Evolutionary conservation across 2,113 vertebrate species (phyloP), one percentile per base, ranked within the genome.

Genomic region (Aepyceros melampus): DNA sequence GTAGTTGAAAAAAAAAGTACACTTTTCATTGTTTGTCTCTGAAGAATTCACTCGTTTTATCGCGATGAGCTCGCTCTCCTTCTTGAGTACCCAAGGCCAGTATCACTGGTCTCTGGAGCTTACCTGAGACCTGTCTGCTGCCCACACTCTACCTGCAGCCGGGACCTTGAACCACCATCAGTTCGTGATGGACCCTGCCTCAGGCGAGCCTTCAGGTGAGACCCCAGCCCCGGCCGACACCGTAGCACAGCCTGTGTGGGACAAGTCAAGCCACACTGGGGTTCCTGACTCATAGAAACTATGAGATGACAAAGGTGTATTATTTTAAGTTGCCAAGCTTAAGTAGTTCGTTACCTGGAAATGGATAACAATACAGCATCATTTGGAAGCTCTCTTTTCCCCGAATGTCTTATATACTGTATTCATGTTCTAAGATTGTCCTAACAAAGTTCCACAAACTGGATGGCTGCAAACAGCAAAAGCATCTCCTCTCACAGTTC

Each of bases 211-310:
- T 74, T 96, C 53, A 31, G 92, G 17, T 51, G 79, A 82, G 71
- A 33, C 7, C 21, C 1, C 67, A 51, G 56, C 17, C 49, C 67
- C 0, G 4, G 55, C 40, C 0, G 0, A 11, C 55, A 29, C 8
- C 45, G 60, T n/a, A 25, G 2, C 3, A 10, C 31, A 51, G 27
- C 12, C n/a, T 74, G 21, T 31, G 40, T 13, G 5, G 53, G 31
- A 49, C 27, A 27, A 33, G 5, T 33, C n/a, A 62, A 89, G 9
- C 10, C 16, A 19, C 1, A 9, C 21, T 31, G 17, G 1, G 49
- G 6, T 40, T 87, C 36, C 53, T 56, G 53, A 82, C 36, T 47
- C 36, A 25, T 0, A 19, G n/a, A 58, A 82, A 31, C 21, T 3
- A 0, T 11, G 19, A 74, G 40, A 45, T 51, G 58, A 43, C 23